Base-by-base conservation (phyloP, 2,888 invertebrate genomes). In the Rhamphomyia laevipes region DNA sequence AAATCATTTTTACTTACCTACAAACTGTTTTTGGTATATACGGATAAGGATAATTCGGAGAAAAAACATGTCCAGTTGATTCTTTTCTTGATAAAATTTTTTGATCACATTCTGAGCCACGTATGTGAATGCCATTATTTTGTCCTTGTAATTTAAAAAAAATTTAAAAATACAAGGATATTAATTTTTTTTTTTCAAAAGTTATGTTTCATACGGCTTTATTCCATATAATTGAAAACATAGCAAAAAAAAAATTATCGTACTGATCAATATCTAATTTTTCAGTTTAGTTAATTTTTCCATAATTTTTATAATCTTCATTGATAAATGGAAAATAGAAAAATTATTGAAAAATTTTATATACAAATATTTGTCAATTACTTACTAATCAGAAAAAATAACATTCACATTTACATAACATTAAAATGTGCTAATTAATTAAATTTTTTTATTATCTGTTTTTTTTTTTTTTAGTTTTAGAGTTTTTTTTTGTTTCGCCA, bases 91-190 rank as follows among this genome's bases (percentile, higher is more conserved):
- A 94, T 61, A 93, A 79, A 66, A 96, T 93, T 73, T 93, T 89
- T 74, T 95, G 94, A 77, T 99, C 97, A 77, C 99, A 99, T 75
- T 99, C 97, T 59, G 93, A 92, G 66, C 95, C 95, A 67, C 89
- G 81, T 68, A 95, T 92, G 74, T 95, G 94, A 76, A 89, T 87
- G 58, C 92, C 92, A 68, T 89, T 88, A 74, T 89, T 86, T 77
- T 86, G 86, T 73, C 84, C 86, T 77, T 67, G 44, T 46, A 50
- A 16, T 21, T 41, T 38, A 35, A 27, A 38, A 41, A 21, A 21
- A 6, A 15, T 43, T 27, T 43, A 23, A 31, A 30, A 31, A 27
- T 15, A 30, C 37, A 31, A 43, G 43, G 27, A 33, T 18, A 33
- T 44, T 31, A 31, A 44, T 44, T 44, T 44, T 30, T 44, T 33